phyloP scores from a whole-genome alignment of 1,140 invertebrate genomes.

The Cotesia glomerata region DNA sequence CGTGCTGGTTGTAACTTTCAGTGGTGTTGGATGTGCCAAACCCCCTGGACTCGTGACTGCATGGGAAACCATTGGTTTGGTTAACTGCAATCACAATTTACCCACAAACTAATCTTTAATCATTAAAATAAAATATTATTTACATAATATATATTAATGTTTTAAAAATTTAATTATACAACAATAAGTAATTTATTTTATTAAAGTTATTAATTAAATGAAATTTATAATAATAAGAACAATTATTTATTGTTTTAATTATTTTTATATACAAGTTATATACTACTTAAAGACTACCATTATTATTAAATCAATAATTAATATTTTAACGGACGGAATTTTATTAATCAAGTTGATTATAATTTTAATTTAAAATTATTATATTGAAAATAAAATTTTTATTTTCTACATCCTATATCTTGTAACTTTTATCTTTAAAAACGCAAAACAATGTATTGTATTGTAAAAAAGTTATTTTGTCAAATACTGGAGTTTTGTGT shows the following conservation, averaged over 20 bases:
- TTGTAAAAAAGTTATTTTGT: slow-evolving; percentile 17
- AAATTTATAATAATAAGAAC: no score
- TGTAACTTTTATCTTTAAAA: not conserved
- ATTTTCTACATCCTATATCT: not conserved
- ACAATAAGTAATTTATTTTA: no score
- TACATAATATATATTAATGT: not conserved
- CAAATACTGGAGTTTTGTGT: slow-evolving; percentile 59
- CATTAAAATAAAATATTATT: not conserved
- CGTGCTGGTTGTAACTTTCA: slow-evolving; percentile 77
- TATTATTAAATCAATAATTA: no score
- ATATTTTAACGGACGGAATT: no score
- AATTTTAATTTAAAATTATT: no score
- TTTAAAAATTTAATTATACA: no score
- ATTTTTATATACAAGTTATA: no score
- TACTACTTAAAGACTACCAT: no score
- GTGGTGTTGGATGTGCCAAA: slow-evolving; percentile 92
- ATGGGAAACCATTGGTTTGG: slow-evolving; percentile 91
- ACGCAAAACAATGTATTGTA: not conserved
- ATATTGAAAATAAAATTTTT: no score
- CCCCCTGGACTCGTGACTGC: slow-evolving; percentile 82
- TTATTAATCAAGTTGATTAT: not conserved
- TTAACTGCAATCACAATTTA: slow-evolving; percentile 52
- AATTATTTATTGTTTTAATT: no score
- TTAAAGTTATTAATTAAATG: no score
- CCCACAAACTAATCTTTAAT: not conserved